These are phyloP conservation scores for Labrus mixtus DNA, from an alignment of 2,113 vertebrate species.

Conservation along the genomic window DNA sequence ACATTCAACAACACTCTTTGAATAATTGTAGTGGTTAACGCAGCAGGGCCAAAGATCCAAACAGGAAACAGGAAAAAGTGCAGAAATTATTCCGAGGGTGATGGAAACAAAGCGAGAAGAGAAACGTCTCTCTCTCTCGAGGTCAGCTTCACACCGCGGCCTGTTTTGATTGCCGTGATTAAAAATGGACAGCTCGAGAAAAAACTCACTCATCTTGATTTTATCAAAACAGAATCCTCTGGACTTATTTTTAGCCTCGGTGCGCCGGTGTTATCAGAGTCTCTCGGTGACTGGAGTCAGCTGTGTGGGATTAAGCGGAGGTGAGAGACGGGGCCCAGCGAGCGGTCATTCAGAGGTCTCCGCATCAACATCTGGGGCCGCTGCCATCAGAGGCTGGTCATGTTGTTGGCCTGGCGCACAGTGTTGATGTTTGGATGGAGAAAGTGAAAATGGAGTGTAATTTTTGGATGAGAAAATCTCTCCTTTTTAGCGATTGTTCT, in stretches of 20 bases:
- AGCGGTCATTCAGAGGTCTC: conserved; percentile 53
- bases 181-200: conserved; percentile 47
- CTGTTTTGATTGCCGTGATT: conserved; percentile 61
- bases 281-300: conserved; percentile 67
- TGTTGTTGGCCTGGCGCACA: conserved; percentile 29
- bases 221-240: conserved; percentile 23
- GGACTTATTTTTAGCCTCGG: conserved; percentile 73
- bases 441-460: conserved; percentile 73
- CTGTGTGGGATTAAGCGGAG: conserved; percentile 74
- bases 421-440: conserved; percentile 61
- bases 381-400: conserved; percentile 43
- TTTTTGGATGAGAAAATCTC: conserved; percentile 59
- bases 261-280: conserved; percentile 40
- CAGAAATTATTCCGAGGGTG: conserved; percentile 58
- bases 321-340: conserved; percentile 54
- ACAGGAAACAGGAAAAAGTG: conserved; percentile 68
- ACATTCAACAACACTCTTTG: conserved; percentile 65
- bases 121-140: conserved; percentile 41
- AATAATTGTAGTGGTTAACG: conserved; percentile 60
- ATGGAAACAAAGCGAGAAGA: conserved; percentile 57
- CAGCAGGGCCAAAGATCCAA: conserved; percentile 69
- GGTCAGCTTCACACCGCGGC: conserved; percentile 41
- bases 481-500: conserved; percentile 44
- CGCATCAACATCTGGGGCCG: conserved; percentile 31
- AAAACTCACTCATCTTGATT: conserved; percentile 44